Evolutionary conservation across 1,140 invertebrate species (phyloP).

Genomic region (Ceratosolen fusciceps): DNA sequence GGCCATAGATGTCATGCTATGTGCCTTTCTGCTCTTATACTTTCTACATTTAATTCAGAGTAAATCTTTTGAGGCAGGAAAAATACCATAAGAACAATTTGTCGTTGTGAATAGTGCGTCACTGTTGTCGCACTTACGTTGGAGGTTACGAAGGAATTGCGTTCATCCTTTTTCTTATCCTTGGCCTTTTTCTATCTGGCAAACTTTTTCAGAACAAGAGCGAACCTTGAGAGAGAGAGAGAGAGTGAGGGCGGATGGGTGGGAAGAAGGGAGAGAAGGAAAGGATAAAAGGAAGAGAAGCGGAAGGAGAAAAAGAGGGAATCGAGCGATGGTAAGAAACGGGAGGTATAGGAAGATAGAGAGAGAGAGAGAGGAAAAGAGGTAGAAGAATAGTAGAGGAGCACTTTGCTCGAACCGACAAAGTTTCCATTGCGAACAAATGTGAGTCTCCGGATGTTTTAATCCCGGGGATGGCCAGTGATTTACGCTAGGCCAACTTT

Average conservation of each 20-base stretch:
- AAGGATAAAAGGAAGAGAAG: neutral
- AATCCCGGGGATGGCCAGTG: constrained; percentile 44
- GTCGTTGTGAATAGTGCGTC: neutral
- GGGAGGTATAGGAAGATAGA: neutral
- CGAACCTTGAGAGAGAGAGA: neutral
- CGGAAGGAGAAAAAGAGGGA: neutral
- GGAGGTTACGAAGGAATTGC: neutral
- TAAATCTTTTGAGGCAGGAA: neutral
- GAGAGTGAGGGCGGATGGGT: neutral
- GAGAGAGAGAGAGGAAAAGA: neutral
- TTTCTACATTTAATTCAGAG: neutral
- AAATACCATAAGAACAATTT: constrained; percentile 11
- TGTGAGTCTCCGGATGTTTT: constrained; percentile 48
- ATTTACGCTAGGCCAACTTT: constrained; percentile 40
- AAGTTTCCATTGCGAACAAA: constrained; percentile 50
- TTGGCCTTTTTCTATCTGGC: neutral
- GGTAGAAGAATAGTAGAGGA: neutral
- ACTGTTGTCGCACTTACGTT: neutral
- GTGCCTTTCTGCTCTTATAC: neutral
- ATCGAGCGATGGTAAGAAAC: too few relatives aligned
- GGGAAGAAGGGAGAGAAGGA: neutral
- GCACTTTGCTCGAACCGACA: constrained; percentile 43
- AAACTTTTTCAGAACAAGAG: neutral
- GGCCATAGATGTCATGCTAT: neutral
- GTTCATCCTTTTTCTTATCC: constrained; percentile 10